These are phyloP conservation scores for Balaeniceps rex DNA, from an alignment of 2,113 vertebrate species.

Conservation along the genomic window DNA sequence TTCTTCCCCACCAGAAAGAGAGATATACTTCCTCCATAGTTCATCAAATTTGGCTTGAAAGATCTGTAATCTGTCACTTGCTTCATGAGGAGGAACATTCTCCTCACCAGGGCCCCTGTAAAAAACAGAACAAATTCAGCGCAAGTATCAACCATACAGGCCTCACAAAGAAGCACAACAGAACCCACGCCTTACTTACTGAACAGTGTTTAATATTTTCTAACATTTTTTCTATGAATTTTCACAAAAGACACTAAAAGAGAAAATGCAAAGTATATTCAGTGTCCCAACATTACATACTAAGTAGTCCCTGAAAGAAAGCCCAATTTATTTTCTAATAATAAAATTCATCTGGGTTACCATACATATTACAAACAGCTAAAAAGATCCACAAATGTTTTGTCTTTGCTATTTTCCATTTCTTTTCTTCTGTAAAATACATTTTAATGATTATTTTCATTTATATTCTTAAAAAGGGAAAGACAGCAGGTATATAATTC, in stretches of 20 bases:
- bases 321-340: background rate
- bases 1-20: constrained; percentile 78
- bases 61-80: constrained; percentile 77
- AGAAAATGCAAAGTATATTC: background rate
- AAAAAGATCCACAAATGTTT: background rate
- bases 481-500: background rate
- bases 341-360: background rate
- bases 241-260: background rate
- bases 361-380: background rate
- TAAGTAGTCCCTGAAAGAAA: background rate
- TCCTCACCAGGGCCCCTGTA: constrained; percentile 73
- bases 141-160: background rate
- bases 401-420: background rate
- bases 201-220: background rate
- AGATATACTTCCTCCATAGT: constrained; percentile 79
- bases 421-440: background rate
- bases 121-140: background rate
- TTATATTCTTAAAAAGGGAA: background rate
- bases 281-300: background rate
- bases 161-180: background rate
- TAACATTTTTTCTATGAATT: background rate
- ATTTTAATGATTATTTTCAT: background rate
- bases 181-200: background rate
- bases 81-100: constrained; percentile 76
- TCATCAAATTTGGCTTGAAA: constrained; percentile 82